Evolutionary conservation across 2,113 vertebrate genomes (phyloP).

Genomic region (Meleagris gallopavo): DNA sequence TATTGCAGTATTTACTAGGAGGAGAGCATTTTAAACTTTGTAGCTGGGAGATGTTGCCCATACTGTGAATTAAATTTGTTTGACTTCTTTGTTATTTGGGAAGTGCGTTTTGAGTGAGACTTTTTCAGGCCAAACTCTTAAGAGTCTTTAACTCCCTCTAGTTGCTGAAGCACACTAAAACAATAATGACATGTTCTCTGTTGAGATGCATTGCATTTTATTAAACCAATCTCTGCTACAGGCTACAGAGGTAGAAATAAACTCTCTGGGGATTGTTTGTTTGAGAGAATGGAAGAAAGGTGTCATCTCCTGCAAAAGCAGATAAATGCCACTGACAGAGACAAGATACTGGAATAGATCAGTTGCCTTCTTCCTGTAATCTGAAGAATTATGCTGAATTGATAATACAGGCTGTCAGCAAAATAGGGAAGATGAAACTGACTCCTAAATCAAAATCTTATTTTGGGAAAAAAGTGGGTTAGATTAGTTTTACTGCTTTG

Average conservation of each 20-base stretch:
- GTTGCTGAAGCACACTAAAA: not conserved
- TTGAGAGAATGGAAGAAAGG: not conserved
- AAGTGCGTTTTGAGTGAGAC: not conserved
- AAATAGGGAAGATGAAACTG: not conserved
- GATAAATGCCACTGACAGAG: not conserved
- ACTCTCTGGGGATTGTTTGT: not conserved
- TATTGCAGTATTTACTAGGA: not conserved
- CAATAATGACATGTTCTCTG: not conserved
- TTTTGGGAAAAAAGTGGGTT: not conserved
- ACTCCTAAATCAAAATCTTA: not conserved
- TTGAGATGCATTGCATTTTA: not conserved
- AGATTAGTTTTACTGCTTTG: not conserved
- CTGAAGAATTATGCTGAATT: not conserved
- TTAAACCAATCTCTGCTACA: not conserved
- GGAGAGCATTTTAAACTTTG: not conserved
- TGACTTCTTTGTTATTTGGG: not conserved
- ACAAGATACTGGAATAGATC: not conserved
- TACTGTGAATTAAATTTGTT: fast-evolving
- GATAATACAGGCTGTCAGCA: not conserved
- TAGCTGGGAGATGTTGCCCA: fast-evolving
- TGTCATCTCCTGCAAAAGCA: conserved; percentile 8
- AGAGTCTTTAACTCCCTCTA: not conserved
- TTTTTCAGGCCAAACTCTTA: not conserved
- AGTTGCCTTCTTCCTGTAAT: not conserved
- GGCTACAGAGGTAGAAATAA: not conserved